These are phyloP conservation scores for Maniola hyperantus DNA, from an alignment of 2,888 invertebrate genomes.

Conservation along the genomic window DNA sequence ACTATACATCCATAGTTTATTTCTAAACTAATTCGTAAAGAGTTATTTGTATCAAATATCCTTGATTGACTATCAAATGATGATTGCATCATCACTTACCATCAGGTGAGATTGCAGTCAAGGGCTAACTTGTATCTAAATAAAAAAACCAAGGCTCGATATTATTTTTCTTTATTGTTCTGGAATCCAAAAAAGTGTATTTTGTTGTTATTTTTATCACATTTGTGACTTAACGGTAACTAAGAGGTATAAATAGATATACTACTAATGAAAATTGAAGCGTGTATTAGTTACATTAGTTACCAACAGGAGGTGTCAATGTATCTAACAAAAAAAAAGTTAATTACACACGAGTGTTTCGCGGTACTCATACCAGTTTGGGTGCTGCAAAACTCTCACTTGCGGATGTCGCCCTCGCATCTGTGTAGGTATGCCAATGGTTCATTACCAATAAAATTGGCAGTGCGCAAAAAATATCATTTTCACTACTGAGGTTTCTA, in stretches of 20 bases:
- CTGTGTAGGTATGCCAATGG: slow-evolving; percentile 65
- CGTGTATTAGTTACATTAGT: slow-evolving; percentile 5
- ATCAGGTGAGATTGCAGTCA: no score
- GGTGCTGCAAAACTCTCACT: slow-evolving; percentile 80
- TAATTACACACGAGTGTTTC: slow-evolving; percentile 61
- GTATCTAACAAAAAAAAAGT: slow-evolving; percentile 64
- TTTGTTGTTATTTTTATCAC: neutral
- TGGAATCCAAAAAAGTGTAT: no score
- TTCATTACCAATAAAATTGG: slow-evolving; percentile 73
- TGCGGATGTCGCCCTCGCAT: slow-evolving; percentile 76
- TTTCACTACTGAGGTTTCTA: slow-evolving; percentile 77
- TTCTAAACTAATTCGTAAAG: no score
- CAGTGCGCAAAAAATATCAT: slow-evolving; percentile 71
- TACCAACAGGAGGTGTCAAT: slow-evolving; percentile 52
- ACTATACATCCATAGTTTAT: no score
- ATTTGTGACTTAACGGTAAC: neutral
- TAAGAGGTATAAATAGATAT: neutral
- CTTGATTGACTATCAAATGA: no score
- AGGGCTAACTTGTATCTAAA: no score
- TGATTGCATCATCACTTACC: no score
- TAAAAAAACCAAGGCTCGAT: no score
- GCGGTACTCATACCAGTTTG: slow-evolving; percentile 72
- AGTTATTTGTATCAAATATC: no score
- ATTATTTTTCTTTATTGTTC: no score
- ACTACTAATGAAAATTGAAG: slow-evolving; percentile 1